Evolutionary conservation across 2,888 invertebrate species (phyloP).

Genomic region (Lingula anatina): DNA sequence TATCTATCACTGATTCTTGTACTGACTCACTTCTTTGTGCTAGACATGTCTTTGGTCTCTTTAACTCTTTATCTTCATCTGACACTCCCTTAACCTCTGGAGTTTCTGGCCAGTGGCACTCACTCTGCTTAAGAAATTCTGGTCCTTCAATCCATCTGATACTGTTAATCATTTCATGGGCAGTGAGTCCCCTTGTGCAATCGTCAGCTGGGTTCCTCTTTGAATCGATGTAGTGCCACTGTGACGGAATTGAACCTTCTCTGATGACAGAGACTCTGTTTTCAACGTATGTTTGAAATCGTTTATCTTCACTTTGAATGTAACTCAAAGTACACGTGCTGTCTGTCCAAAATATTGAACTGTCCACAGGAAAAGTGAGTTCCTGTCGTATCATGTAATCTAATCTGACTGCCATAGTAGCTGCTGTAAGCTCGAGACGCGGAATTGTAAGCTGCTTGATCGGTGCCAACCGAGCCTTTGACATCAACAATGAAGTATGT

Average conservation of each 20-base stretch:
- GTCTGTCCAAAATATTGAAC: constrained; percentile 1
- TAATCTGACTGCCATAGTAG: background rate
- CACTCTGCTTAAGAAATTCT: constrained; percentile 2
- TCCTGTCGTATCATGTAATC: background rate
- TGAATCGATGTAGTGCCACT: constrained; percentile 1
- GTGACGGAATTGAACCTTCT: background rate
- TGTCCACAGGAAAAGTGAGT: constrained; percentile 1
- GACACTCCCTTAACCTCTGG: no score
- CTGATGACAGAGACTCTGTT: constrained; percentile 1
- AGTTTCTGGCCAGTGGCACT: constrained; percentile 4
- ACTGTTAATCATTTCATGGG: constrained; percentile 1
- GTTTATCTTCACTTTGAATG: constrained; percentile 1
- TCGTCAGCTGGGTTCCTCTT: background rate
- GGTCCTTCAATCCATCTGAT: constrained; percentile 4
- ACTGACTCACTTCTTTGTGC: no score
- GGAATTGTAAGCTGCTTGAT: constrained; percentile 4
- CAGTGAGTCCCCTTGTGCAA: constrained; percentile 2
- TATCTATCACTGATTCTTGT: no score
- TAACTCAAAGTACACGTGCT: background rate
- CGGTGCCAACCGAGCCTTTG: constrained; percentile 2
- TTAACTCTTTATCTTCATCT: no score
- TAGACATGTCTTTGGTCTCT: no score
- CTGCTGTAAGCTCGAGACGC: constrained; percentile 5
- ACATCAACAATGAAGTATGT: constrained; percentile 1
- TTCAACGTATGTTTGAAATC: constrained; percentile 4